phyloP scores from a whole-genome alignment of 2,113 vertebrate species.

The Calyptomena viridis region DNA sequence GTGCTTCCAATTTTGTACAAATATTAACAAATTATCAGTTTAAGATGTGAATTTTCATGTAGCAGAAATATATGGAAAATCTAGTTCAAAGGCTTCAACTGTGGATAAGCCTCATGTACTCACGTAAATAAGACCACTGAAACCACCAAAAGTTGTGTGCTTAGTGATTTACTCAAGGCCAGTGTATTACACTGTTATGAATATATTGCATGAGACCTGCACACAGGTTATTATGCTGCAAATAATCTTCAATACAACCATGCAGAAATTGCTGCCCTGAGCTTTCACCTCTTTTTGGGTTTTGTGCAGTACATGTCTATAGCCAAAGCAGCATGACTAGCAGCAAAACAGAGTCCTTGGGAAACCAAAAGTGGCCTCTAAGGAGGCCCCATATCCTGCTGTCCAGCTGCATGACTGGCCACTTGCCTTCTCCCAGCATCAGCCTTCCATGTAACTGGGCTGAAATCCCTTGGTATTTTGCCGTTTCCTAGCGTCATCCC shows the following conservation, averaged over 20 bases:
- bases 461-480: neutral
- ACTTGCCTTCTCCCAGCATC: neutral
- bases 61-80: neutral
- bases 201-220: neutral
- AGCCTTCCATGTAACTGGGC: neutral
- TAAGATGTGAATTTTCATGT: neutral
- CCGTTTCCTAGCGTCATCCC: neutral
- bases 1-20: neutral
- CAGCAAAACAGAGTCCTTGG: neutral
- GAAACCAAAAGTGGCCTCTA: neutral
- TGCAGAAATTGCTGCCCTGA: neutral
- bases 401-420: rapidly evolving
- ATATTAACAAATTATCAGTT: neutral
- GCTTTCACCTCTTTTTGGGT: neutral
- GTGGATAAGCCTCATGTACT: neutral
- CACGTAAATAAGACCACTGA: neutral
- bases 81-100: neutral
- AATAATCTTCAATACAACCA: neutral
- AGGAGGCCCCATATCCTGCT: rapidly evolving
- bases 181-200: neutral
- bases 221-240: rapidly evolving
- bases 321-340: neutral
- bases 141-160: neutral
- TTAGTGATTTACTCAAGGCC: neutral
- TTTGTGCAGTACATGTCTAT: neutral